Base-by-base conservation (phyloP, 2,888 invertebrate species). In the Morpho deidamia region DNA sequence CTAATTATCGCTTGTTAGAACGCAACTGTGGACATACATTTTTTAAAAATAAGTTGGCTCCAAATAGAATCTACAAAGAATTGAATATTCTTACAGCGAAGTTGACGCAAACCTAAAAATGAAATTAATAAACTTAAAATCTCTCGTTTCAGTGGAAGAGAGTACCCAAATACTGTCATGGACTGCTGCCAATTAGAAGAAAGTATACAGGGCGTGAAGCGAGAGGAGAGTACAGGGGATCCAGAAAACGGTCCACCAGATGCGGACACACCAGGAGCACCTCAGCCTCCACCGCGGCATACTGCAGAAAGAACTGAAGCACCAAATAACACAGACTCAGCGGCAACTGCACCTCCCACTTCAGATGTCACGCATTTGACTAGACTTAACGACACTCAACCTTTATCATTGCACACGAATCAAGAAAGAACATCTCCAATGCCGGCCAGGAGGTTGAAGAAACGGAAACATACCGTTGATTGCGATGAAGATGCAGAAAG, bases 181-280 rank as follows among this genome's bases (percentile, higher is more conserved):
- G 98, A 98, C 83, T 95, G 96, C 83, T 97, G 97, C 78, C 98
- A 98, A 85, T 83, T 97, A 74, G 96, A 96, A 79, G 95, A 96
- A 69, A 95, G 94, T 67, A 92, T 94, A 35, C 93, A 93, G 73
- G 92, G 94, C 62, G 96, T 96, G 32, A 97, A 97, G 76, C 91
- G 96, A 60, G 97, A 97, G 87, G 96, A 96, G 74, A 90, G 94
- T 0, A 89, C 92, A 0, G 95, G 95, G 62, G 96, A 97, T 76
- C 95, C 95, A 41, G 96, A 96, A 74, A 96, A 96, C 67, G 96
- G 96, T 51, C 96, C 97, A 7, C 96, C 97, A 0, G 96, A 96
- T 70, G 94, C 94, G 14, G 96, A 97, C 78, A 93, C 90, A 11
- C 71, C 84, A 0, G 87, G 87, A 11, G 86, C 81, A 3, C 83